These are phyloP conservation scores for Dasyurus viverrinus DNA, from an alignment of 2,113 vertebrate genomes.

Conservation along the genomic window DNA sequence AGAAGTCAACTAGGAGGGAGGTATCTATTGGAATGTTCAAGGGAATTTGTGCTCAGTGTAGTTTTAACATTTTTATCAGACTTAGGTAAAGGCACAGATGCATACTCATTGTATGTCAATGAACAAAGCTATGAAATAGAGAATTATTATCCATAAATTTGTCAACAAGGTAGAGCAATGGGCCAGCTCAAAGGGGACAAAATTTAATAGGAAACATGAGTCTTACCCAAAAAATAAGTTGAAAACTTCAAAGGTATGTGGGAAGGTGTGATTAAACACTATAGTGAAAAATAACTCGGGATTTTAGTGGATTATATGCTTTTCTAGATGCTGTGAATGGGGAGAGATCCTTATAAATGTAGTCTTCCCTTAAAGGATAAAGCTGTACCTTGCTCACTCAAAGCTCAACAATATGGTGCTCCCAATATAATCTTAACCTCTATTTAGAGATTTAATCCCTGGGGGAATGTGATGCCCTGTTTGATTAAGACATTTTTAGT, in stretches of 20 bases:
- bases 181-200: not conserved
- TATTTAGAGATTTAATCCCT: no score
- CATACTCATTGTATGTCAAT: not conserved
- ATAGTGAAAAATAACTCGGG: not conserved
- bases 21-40: not conserved
- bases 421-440: no score
- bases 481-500: not conserved
- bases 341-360: not conserved
- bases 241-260: not conserved
- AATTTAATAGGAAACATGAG: not conserved
- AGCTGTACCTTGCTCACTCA: not conserved
- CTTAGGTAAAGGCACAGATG: not conserved
- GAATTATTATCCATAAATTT: not conserved
- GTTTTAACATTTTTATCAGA: not conserved
- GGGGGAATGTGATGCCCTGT: no score
- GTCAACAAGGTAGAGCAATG: not conserved
- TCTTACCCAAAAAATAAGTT: not conserved
- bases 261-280: not conserved
- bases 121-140: not conserved
- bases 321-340: not conserved
- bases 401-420: not conserved
- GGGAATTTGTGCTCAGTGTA: not conserved
- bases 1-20: not conserved
- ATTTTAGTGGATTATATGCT: not conserved
- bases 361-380: not conserved